Conservation (phyloP, 2,797 vertebrate species). For the Alcedo quadribrachys region DNA sequence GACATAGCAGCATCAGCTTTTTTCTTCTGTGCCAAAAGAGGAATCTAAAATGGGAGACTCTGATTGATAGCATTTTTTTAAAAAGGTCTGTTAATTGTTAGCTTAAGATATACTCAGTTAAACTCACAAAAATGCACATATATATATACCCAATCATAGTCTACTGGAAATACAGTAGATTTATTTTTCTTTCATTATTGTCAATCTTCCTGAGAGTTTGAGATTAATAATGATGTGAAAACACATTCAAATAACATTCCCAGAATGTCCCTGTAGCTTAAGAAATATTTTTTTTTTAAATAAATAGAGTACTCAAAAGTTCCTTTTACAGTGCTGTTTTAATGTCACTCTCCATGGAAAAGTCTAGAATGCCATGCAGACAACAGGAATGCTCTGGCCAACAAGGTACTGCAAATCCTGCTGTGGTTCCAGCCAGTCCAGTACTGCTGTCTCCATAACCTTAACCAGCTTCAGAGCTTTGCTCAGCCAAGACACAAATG, state of each 20-base stretch:
- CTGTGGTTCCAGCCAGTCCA: neutral
- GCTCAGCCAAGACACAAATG: neutral
- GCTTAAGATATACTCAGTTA: neutral
- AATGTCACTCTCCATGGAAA: neutral
- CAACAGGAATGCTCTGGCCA: neutral
- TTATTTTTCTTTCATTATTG: neutral
- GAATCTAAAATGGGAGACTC: neutral
- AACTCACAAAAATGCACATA: neutral
- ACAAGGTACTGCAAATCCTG: neutral
- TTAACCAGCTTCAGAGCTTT: neutral
- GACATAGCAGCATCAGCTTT: neutral
- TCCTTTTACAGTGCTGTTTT: neutral
- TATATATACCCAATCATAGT: neutral
- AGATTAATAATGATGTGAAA: neutral
- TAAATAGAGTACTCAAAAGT: neutral
- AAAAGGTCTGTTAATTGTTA: neutral
- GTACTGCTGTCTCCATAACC: neutral
- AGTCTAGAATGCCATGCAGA: neutral
- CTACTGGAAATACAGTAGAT: neutral
- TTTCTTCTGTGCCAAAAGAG: slow-evolving; percentile 11
- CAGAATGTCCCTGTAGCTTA: neutral
- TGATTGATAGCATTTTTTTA: neutral
- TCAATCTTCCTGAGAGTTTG: neutral
- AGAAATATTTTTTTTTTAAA: neutral
- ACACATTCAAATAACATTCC: neutral